Base-by-base conservation (phyloP, 1,140 invertebrate genomes). In the Lasioglossum albipes region DNA sequence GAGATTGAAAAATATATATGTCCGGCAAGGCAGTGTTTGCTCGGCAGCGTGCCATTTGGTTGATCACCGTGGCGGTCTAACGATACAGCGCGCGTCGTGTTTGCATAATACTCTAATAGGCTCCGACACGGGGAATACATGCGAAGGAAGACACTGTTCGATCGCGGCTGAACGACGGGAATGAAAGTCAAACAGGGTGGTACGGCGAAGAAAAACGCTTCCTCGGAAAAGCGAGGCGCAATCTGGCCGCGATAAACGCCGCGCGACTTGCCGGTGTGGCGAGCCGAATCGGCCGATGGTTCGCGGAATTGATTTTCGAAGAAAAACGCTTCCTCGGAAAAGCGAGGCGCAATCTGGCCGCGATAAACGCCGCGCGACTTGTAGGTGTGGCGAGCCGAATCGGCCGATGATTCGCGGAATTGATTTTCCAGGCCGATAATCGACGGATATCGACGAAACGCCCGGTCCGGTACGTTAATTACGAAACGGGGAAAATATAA, bases 71-170 rank as follows among this genome's bases (percentile, higher is more conserved):
- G 27, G 27, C 13, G 49, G 57, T 57, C 22, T 68, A 68, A 69
- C 13, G 75, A 70, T 41, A 6, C 42, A 18, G 10, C 31, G 16
- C 13, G 57, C 42, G 0, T 42, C 31, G 45, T 64, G 66, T 79
- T 79, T 73, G 61, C 69, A 65, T 73, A 65, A 54, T 73, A 73
- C 65, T 18, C 59, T 22, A 65, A 27, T 42, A 45, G 64, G 4
- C 18, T 2, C 27, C 2, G 31, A 57, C 22, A 3, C 3, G 45
- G 57, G 61, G 61, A 36, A 65, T 65, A 49, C 10, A 65, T 65
- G 36, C 10, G 62, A 10, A 18, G 31, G 61, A 36, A 41, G 52
- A 20, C n/a, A 20, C 27, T 16, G 45, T 22, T 36, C 12, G 20
- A 59, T 65, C 52, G 27, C n/a, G 20, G 27, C 5, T 72, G 52